A percentile compares a stretch with the other conserved stretches of the same genome.
Evolutionary conservation across 64 coral and sea anemone species (phyloP).

Genomic region (Porites australiensis): DNA sequence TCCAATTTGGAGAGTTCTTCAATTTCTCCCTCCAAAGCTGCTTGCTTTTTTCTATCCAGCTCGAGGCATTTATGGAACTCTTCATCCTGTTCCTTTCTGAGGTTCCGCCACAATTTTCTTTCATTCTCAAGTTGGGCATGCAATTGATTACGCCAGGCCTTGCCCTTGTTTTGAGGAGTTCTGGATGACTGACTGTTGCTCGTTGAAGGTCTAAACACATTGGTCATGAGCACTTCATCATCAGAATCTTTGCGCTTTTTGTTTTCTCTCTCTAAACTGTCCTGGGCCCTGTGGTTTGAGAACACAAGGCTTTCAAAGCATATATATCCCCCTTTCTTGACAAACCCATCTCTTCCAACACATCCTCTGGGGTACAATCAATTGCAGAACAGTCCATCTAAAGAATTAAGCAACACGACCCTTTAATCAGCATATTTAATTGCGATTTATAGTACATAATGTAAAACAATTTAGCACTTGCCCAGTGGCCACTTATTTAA

Average conservation of each 20-base stretch:
- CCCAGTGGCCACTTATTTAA: background rate
- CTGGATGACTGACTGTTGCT: constrained; percentile 49
- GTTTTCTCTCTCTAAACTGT: constrained; percentile 29
- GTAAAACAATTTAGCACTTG: background rate
- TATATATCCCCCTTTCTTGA: constrained; percentile 49
- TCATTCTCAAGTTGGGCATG: constrained; percentile 52
- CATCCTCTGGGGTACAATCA: constrained; percentile 43
- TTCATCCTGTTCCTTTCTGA: constrained; percentile 70
- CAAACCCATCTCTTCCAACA: constrained; percentile 32
- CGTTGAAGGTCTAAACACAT: constrained; percentile 45
- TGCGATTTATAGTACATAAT: constrained; percentile 23
- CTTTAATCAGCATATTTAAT: constrained; percentile 36
- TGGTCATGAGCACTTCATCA: constrained; percentile 58
- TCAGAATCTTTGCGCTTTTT: constrained; percentile 48
- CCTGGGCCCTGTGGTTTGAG: constrained; percentile 26
- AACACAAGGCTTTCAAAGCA: constrained; percentile 52
- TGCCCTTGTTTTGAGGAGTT: constrained; percentile 54
- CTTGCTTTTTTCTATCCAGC: constrained; percentile 33
- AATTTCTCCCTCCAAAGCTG: constrained; percentile 42
- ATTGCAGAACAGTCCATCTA: constrained; percentile 66
- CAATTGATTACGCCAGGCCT: constrained; percentile 40
- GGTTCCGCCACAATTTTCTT: constrained; percentile 33
- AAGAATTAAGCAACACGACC: constrained; percentile 7
- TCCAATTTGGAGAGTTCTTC: constrained; percentile 33
- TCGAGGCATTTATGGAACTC: constrained; percentile 47